phyloP scores from a whole-genome alignment of 37 sponge, comb jelly and placozoan species.

The Beroe ovata region DNA sequence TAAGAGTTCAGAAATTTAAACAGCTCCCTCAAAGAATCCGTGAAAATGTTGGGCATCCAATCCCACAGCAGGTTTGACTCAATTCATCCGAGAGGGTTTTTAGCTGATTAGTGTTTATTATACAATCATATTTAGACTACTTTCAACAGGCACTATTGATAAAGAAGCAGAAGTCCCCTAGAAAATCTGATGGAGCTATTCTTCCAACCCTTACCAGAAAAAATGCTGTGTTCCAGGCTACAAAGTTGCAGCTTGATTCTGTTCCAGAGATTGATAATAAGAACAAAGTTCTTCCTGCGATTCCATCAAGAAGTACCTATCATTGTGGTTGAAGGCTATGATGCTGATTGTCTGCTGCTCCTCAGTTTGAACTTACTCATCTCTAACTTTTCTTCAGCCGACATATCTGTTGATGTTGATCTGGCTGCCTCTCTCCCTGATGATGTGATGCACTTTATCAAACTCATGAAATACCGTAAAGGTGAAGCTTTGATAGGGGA shows the following conservation, averaged over 20 bases:
- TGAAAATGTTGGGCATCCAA: neutral
- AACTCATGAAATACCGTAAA: neutral
- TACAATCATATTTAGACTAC: too few species aligned
- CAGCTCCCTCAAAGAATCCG: neutral
- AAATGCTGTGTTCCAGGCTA: neutral
- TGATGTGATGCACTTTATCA: conserved; percentile 66
- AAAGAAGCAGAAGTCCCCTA: neutral
- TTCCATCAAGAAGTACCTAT: conserved; percentile 3
- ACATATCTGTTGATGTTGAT: conserved; percentile 6
- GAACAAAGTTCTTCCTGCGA: conserved; percentile 9
- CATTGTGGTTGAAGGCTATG: too few species aligned
- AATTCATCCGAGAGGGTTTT: too few species aligned
- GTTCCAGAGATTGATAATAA: conserved; percentile 35
- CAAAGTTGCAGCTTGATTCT: neutral
- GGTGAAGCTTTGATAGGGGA: conserved; percentile 47
- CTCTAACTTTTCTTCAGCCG: neutral
- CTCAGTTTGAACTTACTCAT: too few species aligned
- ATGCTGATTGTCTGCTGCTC: too few species aligned
- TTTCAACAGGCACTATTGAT: conserved; percentile 14
- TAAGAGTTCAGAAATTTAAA: conserved; percentile 36
- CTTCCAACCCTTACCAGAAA: neutral
- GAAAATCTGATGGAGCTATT: neutral
- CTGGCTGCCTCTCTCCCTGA: neutral
- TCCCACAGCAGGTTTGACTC: conserved; percentile 32
- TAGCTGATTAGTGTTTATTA: too few species aligned